Evolutionary conservation across 2,797 vertebrate species (phyloP).

Genomic region (Rhinatrema bivittatum): DNA sequence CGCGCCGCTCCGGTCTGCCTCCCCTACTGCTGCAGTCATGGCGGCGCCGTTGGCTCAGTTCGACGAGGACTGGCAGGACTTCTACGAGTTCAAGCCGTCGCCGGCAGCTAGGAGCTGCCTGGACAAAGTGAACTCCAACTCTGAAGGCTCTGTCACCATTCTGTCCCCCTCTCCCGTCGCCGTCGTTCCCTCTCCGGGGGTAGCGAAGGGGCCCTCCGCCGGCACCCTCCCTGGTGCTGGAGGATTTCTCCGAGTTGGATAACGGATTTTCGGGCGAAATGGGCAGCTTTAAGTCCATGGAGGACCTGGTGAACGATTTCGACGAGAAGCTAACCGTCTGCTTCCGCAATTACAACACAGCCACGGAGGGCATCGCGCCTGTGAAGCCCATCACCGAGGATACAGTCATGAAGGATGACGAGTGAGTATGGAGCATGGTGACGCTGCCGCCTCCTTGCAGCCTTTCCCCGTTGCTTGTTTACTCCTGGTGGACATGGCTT

Average conservation of each 20-base stretch:
- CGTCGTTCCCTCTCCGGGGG: too few relatives aligned
- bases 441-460: too few relatives aligned
- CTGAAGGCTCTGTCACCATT: background rate
- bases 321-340: constrained; percentile 87
- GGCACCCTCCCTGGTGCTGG: constrained; percentile 26
- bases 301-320: constrained; percentile 47
- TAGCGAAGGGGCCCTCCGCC: background rate
- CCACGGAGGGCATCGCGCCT: constrained; percentile 69
- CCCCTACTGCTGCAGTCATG: constrained; percentile 51
- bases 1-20: too few relatives aligned
- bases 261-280: constrained; percentile 33
- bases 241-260: constrained; percentile 50
- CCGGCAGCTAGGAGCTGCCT: constrained; percentile 37
- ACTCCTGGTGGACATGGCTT: constrained; percentile 1
- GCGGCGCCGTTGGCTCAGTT: constrained; percentile 79
- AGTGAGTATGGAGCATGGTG: constrained; percentile 65
- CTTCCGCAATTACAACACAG: constrained; percentile 74
- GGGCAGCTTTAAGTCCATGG: constrained; percentile 52
- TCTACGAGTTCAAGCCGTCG: constrained; percentile 82
- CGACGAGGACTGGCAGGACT: constrained; percentile 95
- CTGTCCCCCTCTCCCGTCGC: too few relatives aligned
- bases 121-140: constrained; percentile 15
- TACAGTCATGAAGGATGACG: constrained; percentile 78
- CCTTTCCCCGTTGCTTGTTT: too few relatives aligned
- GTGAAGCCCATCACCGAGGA: constrained; percentile 80